These are phyloP conservation scores for Nebria salina DNA, from an alignment of 2,888 invertebrate genomes.

Conservation along the genomic window DNA sequence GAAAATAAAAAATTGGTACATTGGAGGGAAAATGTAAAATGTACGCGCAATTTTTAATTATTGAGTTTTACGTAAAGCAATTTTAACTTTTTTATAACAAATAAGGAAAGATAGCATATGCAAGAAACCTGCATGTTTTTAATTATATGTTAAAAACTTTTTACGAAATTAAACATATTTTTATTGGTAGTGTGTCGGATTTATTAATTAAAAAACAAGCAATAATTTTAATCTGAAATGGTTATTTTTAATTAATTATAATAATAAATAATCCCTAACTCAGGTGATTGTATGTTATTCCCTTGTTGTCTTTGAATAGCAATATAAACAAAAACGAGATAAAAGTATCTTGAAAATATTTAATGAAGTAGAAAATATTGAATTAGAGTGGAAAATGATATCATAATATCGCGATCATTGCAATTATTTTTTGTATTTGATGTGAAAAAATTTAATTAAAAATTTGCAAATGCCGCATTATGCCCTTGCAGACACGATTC, in stretches of 20 bases:
- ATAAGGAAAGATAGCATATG: background rate
- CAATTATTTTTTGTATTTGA: slow-evolving; percentile 10
- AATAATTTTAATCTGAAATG: no score
- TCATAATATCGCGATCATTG: background rate
- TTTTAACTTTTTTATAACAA: background rate
- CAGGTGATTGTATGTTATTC: background rate
- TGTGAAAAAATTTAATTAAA: slow-evolving; percentile 42
- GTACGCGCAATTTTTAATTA: background rate
- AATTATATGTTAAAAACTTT: no score
- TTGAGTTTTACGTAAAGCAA: background rate
- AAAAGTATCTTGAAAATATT: background rate
- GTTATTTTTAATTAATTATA: no score
- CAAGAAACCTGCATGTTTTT: background rate
- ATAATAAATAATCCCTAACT: no score
- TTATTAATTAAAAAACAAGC: no score
- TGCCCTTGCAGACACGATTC: slow-evolving; percentile 28
- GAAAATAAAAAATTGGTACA: slow-evolving; percentile 41
- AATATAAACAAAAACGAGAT: background rate
- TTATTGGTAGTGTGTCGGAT: no score
- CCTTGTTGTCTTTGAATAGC: background rate
- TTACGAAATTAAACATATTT: no score
- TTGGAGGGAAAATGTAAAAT: background rate
- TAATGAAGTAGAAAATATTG: background rate
- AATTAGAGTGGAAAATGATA: background rate
- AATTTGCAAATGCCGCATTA: slow-evolving; percentile 45